Conservation (phyloP, 2,113 vertebrate species). For the Vidua macroura region DNA sequence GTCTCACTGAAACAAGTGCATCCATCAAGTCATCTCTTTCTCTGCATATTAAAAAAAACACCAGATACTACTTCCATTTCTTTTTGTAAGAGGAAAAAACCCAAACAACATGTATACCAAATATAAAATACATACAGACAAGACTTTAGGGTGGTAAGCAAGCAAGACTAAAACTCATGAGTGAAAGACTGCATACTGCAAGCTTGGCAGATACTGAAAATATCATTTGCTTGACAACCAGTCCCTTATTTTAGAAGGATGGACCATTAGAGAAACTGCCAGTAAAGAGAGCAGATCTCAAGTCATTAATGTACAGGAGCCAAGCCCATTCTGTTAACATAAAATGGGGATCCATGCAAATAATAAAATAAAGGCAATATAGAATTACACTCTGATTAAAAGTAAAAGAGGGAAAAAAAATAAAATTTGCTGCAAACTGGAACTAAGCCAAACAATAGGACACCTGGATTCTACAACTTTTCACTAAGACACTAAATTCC, state of each 20-base stretch:
- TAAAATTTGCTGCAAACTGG: not conserved
- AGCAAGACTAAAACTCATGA: not conserved
- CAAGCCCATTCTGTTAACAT: not conserved
- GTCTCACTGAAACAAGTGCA: conserved; percentile 76
- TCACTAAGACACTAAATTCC: not conserved
- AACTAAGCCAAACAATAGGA: not conserved
- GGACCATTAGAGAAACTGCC: not conserved
- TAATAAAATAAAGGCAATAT: not conserved
- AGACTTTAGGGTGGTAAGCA: not conserved
- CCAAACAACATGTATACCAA: not conserved
- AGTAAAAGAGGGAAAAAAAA: not conserved
- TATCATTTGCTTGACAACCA: not conserved
- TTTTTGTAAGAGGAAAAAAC: not conserved
- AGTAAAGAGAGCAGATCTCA: not conserved
- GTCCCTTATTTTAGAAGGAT: not conserved
- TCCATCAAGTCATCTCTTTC: conserved; percentile 89
- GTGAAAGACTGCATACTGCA: not conserved
- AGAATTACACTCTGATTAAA: not conserved
- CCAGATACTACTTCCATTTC: not conserved
- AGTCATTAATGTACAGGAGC: not conserved
- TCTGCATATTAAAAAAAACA: conserved; percentile 67
- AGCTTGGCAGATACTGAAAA: not conserved
- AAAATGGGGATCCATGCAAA: not conserved
- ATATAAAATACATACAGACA: not conserved
- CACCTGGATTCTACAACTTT: not conserved